Evolutionary conservation across 2,888 invertebrate genomes (phyloP).

Genomic region (Alentia gelatinosa): DNA sequence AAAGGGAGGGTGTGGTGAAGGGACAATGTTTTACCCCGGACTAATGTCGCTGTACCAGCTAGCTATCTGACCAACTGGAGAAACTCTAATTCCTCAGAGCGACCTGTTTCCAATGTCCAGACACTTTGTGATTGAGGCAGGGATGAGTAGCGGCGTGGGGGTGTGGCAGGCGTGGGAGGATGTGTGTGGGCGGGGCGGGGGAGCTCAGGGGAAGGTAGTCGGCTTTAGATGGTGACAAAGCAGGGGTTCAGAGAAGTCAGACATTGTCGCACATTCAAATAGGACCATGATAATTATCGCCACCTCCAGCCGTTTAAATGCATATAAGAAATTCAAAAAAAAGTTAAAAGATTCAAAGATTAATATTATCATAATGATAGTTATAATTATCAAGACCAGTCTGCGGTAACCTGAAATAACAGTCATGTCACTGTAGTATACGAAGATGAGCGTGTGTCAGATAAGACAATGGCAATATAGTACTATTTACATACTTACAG

Average conservation of each 20-base stretch:
- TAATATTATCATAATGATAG: constrained; percentile 27
- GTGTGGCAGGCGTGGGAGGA: too few species aligned
- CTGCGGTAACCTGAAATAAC: neutral
- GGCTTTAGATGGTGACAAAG: too few species aligned
- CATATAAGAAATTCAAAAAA: neutral
- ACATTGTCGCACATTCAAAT: constrained; percentile 1
- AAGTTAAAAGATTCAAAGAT: constrained; percentile 26
- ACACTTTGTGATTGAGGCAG: too few species aligned
- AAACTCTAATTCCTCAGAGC: too few species aligned
- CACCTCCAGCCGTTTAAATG: constrained; percentile 18
- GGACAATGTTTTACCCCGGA: neutral
- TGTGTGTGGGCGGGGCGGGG: too few species aligned
- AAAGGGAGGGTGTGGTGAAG: neutral
- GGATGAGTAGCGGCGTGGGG: too few species aligned
- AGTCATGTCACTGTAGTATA: neutral
- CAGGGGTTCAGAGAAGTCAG: neutral
- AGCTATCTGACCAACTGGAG: too few species aligned
- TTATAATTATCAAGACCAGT: constrained; percentile 33
- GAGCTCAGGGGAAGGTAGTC: too few species aligned
- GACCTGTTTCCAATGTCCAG: too few species aligned
- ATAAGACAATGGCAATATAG: neutral
- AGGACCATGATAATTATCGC: neutral
- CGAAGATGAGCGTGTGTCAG: constrained; percentile 4
- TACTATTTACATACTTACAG: constrained; percentile 36
- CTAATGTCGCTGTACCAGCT: too few species aligned